These are phyloP conservation scores for Odontamblyopus lacepedii DNA, from an alignment of 2,797 vertebrate species.

Conservation along the genomic window DNA sequence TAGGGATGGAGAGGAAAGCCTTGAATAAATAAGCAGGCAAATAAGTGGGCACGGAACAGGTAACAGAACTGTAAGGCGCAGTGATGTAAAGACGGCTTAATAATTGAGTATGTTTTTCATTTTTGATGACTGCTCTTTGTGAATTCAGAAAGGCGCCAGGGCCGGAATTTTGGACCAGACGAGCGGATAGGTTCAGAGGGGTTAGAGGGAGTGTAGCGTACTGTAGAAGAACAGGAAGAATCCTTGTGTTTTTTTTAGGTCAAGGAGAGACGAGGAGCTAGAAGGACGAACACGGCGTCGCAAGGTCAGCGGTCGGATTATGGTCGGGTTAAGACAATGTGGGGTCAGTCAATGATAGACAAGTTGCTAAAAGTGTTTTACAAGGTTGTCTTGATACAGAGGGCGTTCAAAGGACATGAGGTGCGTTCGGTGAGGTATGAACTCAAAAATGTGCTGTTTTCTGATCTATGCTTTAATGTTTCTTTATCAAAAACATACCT, in stretches of 20 bases:
- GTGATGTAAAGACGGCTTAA: conserved; percentile 71
- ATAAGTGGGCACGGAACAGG: conserved; percentile 67
- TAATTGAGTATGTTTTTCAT: conserved; percentile 66
- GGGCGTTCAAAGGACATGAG: conserved; percentile 11
- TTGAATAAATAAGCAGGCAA: conserved; percentile 75
- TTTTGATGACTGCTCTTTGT: conserved; percentile 64
- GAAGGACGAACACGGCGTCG: background rate
- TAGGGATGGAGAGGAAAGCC: conserved; percentile 29
- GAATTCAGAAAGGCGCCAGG: conserved; percentile 59
- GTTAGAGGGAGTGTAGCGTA: background rate
- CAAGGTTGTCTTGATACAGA: background rate
- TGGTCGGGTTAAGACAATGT: conserved; percentile 22
- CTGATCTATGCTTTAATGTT: too few relatives aligned
- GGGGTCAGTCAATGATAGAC: conserved; percentile 32
- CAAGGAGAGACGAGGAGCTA: background rate
- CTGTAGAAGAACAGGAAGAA: background rate
- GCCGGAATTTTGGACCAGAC: conserved; percentile 30
- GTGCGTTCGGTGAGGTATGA: background rate
- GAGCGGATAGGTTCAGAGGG: conserved; percentile 13
- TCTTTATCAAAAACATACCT: too few relatives aligned
- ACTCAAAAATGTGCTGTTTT: too few relatives aligned
- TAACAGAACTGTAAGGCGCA: conserved; percentile 60
- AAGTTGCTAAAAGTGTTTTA: background rate
- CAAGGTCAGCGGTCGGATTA: conserved; percentile 28
- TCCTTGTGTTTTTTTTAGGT: conserved; percentile 13